Evolutionary conservation across 2,888 invertebrate species (phyloP).

Genomic region (Nysson spinosus): DNA sequence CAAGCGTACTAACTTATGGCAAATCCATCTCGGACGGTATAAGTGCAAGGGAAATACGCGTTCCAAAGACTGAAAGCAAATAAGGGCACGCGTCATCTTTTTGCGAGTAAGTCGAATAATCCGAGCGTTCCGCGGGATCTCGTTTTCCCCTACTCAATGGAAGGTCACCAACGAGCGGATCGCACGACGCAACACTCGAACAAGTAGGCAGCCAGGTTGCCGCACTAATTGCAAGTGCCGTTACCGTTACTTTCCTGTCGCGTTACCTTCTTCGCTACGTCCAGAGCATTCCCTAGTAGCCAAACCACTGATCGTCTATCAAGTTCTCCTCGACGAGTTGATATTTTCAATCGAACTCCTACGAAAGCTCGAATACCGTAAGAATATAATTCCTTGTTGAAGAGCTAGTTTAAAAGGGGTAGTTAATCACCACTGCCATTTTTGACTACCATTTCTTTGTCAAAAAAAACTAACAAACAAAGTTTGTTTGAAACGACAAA

Average conservation of each 20-base stretch:
- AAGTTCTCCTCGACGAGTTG: slow-evolving; percentile 21
- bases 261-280: slow-evolving; percentile 50
- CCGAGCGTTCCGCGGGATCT: slow-evolving; percentile 49
- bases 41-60: no score
- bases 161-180: slow-evolving; percentile 64
- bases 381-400: no score
- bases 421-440: no score
- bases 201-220: slow-evolving; percentile 46
- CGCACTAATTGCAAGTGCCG: slow-evolving; percentile 68
- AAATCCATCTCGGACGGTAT: no score
- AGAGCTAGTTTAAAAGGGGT: no score
- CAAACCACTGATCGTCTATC: slow-evolving; percentile 11
- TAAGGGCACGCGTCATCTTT: slow-evolving; percentile 23
- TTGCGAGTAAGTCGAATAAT: slow-evolving; percentile 34
- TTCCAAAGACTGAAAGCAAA: no score
- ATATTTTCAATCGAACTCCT: neutral
- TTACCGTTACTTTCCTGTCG: slow-evolving; percentile 70
- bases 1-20: no score
- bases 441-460: no score
- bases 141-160: slow-evolving; percentile 55
- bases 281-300: slow-evolving; percentile 33
- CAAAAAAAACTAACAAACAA: no score
- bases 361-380: slow-evolving; percentile 19
- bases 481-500: no score
- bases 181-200: slow-evolving; percentile 34